These are phyloP conservation scores for Lucinisca nassula DNA, from an alignment of 2,888 invertebrate species.

Conservation along the genomic window DNA sequence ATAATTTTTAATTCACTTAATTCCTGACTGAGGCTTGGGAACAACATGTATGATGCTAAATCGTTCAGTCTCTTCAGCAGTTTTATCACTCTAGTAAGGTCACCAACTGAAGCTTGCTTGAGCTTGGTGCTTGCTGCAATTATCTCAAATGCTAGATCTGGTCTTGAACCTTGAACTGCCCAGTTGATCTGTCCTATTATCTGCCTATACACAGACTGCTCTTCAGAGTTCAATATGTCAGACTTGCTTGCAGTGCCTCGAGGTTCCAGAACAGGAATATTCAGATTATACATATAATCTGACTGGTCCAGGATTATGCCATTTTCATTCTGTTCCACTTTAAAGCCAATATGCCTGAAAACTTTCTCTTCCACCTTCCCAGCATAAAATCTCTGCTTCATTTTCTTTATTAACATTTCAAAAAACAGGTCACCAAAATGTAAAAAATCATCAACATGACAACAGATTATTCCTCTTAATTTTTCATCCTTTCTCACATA, in stretches of 20 bases:
- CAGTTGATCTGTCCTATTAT: conserved; percentile 41
- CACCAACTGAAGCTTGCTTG: conserved; percentile 26
- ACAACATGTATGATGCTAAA: conserved; percentile 25
- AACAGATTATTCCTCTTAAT: conserved; percentile 45
- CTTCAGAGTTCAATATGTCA: background rate
- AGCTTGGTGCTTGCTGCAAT: conserved; percentile 46
- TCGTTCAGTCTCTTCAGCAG: conserved; percentile 37
- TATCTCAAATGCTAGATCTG: conserved; percentile 49
- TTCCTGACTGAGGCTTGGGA: conserved; percentile 16
- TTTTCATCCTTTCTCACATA: conserved; percentile 9
- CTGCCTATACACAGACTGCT: conserved; percentile 16
- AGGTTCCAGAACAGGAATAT: background rate
- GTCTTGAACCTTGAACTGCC: conserved; percentile 37
- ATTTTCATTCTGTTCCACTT: conserved; percentile 15
- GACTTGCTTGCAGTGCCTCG: background rate
- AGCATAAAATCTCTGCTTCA: conserved; percentile 29
- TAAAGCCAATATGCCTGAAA: conserved; percentile 44
- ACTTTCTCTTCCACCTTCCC: conserved; percentile 42
- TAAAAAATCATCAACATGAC: conserved; percentile 66
- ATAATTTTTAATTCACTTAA: background rate
- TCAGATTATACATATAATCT: background rate
- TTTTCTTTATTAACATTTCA: conserved; percentile 19
- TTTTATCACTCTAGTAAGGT: conserved; percentile 21
- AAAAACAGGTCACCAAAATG: conserved; percentile 44
- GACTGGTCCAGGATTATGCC: conserved; percentile 9